Base-by-base conservation (phyloP, 1,140 invertebrate genomes). In the Brachionus asplanchnoidis region DNA sequence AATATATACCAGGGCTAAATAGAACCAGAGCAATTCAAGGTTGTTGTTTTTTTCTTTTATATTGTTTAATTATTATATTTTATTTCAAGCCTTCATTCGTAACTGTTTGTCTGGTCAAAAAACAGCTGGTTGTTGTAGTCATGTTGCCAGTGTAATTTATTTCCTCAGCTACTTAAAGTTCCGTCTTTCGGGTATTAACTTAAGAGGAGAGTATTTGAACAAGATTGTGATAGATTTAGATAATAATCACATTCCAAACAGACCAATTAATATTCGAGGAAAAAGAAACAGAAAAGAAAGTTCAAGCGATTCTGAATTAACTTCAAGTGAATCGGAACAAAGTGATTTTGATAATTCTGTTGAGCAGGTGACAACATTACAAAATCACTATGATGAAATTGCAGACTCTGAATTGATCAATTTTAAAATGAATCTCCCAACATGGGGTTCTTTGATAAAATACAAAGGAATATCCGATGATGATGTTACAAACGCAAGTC, bases 281-380 rank as follows among this genome's bases (percentile, higher is more conserved):
- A 77, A 77, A 77, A 77, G 73, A 28, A 77, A 26, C 3, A 77
- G 26, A 53, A 77, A 50, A 77, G 73, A 77, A 20, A 50, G 42
- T 8, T 73, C 68, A 17, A 73, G 68, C n/a, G 68, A 40, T 40
- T 73, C 68, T 42, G 68, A 73, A 2, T 23, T 42, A 8, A 42
- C 28, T 20, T 40, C 32, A 42, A 40, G 32, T 40, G 68, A 73
- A 42, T 73, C 68, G 1, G 73, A 77, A 50, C 8, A n/a, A 77
- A 50, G 73, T 75, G 70, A 75, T 44, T 12, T 46, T 44, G 70
- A 75, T 36, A 42, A 17, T 32, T n/a, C 26, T 68, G 23, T 28
- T 68, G 65, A 14, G n/a, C 17, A 60, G n/a, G 50, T n/a, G 6
- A 32, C 9, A 32, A 28, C 11, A 9, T 40, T n/a, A 11, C 65